Base-by-base conservation (phyloP, 2,113 vertebrate species). In the Candoia aspera region DNA sequence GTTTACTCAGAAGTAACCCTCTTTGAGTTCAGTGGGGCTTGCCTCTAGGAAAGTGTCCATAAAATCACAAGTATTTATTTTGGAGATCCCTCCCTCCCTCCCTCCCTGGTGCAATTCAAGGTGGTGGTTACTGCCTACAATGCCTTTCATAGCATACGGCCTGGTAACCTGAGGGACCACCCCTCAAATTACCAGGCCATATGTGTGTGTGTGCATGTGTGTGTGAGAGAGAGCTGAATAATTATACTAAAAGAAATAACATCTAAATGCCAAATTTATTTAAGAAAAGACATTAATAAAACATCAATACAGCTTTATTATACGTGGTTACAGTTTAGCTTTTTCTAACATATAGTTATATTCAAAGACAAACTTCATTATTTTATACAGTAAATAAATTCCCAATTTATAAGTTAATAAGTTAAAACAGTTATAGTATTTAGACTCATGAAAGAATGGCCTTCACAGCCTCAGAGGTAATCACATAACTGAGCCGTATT, bases 381-480 rank as follows among this genome's bases (percentile, higher is more conserved):
- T 13, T 83, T 26, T 87, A 55, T 62, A 8, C 29, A 89, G 23
- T 84, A 46, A 88, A 87, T 54, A 84, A 29, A 5, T 87, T 58
- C 8, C 21, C 13, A 11, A 59, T 46, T 84, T 29, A 21, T 54
- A 73, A 73, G 53, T 62, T 92, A 62, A 84, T 37, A 33, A 84
- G 11, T 84, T 84, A 88, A n/a, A 84, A 62, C 37, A 19, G 91
- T 84, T 19, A 84, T 15, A 6, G 37, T 37, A 84, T 84, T 89
- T 59, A 62, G 57, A 62, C 55, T 58, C 23, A 26, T 73, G 21
- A 59, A 83, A n/a, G 91, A 42, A 88, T 84, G 73, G 46, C 91
- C 54, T 88, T 92, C 26, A 88, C 6, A 42, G 86, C 11, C 88
- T 91, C 60, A 87, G 60, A 59, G 60, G 55, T 42, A 84, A 84